phyloP scores from a whole-genome alignment of 2,113 vertebrate genomes.

The Odocoileus hemionus region DNA sequence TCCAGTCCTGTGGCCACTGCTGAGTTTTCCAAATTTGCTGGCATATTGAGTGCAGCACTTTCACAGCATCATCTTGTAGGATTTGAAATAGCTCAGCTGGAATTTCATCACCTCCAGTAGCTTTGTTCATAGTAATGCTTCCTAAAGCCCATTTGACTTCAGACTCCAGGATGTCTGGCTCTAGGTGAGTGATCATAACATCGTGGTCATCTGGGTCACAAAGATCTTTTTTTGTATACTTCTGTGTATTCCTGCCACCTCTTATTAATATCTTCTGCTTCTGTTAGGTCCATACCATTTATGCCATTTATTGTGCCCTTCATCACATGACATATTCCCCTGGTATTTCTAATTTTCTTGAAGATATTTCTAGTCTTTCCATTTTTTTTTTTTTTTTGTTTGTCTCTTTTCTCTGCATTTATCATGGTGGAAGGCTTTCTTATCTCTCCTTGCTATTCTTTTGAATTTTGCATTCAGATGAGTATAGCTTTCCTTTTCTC shows the following conservation, averaged over 20 bases:
- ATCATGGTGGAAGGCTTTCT: not conserved
- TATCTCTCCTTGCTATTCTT: not conserved
- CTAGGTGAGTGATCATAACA: not conserved
- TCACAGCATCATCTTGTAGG: not conserved
- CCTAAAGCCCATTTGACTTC: not conserved
- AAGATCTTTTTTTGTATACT: not conserved
- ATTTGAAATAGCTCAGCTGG: not conserved
- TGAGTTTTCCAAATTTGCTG: not conserved
- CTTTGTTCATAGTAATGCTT: not conserved
- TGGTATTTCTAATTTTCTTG: not conserved
- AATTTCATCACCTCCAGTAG: not conserved
- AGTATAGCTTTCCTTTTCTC: not conserved
- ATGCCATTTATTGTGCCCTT: not conserved
- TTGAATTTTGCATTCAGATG: not conserved
- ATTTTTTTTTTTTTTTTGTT: not conserved
- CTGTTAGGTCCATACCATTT: not conserved
- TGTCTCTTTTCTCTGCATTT: not conserved
- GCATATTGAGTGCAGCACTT: not conserved
- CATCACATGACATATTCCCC: not conserved
- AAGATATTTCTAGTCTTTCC: not conserved
- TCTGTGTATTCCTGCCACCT: not conserved
- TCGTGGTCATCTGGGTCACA: not conserved
- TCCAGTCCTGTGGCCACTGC: not conserved
- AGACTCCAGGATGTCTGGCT: not conserved
- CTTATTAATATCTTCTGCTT: not conserved